Percentiles rank a stretch among this genome's conserved stretches.
phyloP scores from a whole-genome alignment of 2,797 vertebrate species.

The Centroberyx gerrardi region DNA sequence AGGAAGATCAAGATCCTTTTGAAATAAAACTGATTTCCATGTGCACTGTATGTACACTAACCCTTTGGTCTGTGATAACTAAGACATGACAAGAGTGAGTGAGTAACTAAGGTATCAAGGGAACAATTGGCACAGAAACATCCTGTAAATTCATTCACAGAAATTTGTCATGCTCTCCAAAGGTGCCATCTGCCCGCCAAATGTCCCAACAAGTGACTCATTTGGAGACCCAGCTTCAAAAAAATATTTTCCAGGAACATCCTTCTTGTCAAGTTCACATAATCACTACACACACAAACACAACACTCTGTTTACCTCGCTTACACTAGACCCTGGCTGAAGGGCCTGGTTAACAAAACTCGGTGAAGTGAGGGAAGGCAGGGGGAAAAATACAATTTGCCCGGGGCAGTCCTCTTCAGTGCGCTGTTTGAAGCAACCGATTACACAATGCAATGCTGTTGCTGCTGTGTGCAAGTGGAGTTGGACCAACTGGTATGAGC shows the following conservation, averaged over 20 bases:
- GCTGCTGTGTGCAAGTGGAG: conserved; percentile 55
- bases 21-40: neutral
- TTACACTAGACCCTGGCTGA: conserved; percentile 42
- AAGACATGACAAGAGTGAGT: neutral
- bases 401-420: conserved; percentile 52
- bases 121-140: neutral
- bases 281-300: conserved; percentile 14
- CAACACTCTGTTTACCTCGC: conserved; percentile 34
- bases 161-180: neutral
- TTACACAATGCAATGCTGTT: conserved; percentile 58
- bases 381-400: conserved; percentile 63
- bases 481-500: conserved; percentile 44
- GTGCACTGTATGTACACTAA: neutral
- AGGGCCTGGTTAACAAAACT: conserved; percentile 59
- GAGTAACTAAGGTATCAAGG: neutral
- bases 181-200: neutral
- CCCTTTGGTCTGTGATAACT: neutral
- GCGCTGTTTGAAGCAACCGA: conserved; percentile 63
- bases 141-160: conserved; percentile 2
- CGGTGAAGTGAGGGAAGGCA: conserved; percentile 55
- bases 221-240: too few species aligned
- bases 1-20: conserved; percentile 12
- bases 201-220: neutral
- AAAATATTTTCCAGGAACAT: too few species aligned
- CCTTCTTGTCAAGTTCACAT: too few species aligned